Percentiles rank a stretch among this genome's conserved stretches.
These are phyloP conservation scores for Halcyon leucocephala DNA, from an alignment of 2,797 vertebrate species.

Conservation along the genomic window DNA sequence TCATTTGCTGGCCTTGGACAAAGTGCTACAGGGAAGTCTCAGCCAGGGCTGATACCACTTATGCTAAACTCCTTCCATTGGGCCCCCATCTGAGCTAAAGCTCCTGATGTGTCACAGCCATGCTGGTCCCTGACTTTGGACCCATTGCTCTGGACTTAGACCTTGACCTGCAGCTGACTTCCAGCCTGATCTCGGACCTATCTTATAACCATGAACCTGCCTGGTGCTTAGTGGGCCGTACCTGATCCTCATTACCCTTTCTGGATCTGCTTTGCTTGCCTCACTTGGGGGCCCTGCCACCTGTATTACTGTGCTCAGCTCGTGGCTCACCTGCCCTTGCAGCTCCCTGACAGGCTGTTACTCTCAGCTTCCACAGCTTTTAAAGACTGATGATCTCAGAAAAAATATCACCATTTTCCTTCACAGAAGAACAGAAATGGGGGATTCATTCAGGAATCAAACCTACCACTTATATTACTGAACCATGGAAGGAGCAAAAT, in stretches of 20 bases:
- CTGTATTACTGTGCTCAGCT: not conserved
- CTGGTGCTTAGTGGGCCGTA: not conserved
- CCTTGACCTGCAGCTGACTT: not conserved
- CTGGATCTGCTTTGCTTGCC: not conserved
- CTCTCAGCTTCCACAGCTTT: not conserved
- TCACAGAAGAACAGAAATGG: not conserved
- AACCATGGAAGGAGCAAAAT: not conserved
- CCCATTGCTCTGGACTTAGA: not conserved
- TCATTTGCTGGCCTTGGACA: not conserved
- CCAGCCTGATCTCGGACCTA: not conserved
- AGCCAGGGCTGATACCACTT: not conserved
- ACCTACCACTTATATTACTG: not conserved
- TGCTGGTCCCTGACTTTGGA: not conserved
- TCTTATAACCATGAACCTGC: not conserved
- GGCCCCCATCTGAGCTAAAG: not conserved
- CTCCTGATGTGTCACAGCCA: not conserved
- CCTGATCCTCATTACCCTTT: accelerated
- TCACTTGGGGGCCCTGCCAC: not conserved
- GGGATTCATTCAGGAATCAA: not conserved
- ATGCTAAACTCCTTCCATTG: not conserved
- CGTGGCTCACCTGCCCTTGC: not conserved
- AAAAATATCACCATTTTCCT: not conserved
- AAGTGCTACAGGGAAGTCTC: not conserved
- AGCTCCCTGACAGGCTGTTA: not conserved
- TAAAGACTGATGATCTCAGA: not conserved